Base-by-base conservation (phyloP, 1,140 invertebrate species). In the Maconellicoccus hirsutus region DNA sequence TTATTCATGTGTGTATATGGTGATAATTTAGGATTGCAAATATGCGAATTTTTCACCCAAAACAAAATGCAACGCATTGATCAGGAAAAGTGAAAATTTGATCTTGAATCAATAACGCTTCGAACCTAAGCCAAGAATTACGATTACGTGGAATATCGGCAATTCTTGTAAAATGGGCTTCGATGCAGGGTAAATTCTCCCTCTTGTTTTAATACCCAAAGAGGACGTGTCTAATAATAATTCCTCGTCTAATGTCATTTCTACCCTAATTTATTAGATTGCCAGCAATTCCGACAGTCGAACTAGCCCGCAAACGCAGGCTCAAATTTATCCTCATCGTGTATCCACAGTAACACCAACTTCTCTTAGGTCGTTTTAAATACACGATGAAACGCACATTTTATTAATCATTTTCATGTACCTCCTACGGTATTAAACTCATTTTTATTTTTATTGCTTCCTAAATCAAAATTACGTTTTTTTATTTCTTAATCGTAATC, bases 231-330 rank as follows among this genome's bases (percentile, higher is more conserved):
- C 61, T 66, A 66, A 66, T 66, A 66, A 66, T 66, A 66, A 66
- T 66, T 66, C 61, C 61, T 25, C 61, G 61, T 66, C 61, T 66
- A 66, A 66, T 66, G 61, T 66, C 61, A 26, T 66, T 66, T 66
- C 61, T 26, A 66, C 61, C 61, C 61, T 66, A 66, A 66, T 66
- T 66, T 66, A 66, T 66, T 66, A 26, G 61, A 52, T 52, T 52
- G 42, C 42, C 42, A 19, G 42, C 42, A 52, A 52, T 52, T 52
- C 42, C 42, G 42, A 52, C 42, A 52, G 42, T 52, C 42, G 42
- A 52, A 52, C n/a, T 52, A 52, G n/a, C 42, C 42, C 42, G 42
- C 42, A 52, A 52, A 52, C n/a, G 42, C 42, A 52, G 4, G 29
- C 29, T 33, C 29, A 6, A 12, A 12, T 33, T 3, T 33, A 33